phyloP scores from a whole-genome alignment of 1,140 invertebrate species.

The Venturia canescens region DNA sequence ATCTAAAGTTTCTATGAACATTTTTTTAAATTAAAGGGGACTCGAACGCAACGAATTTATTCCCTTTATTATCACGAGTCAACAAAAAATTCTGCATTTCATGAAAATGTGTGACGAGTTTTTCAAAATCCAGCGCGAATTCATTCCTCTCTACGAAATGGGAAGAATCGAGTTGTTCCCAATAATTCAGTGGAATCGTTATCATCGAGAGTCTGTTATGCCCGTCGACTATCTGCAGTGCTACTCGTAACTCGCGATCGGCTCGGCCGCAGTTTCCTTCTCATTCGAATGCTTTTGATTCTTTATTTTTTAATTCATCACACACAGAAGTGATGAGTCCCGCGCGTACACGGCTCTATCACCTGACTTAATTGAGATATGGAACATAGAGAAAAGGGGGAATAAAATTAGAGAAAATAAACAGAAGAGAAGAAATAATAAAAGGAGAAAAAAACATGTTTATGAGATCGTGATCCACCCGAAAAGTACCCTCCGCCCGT shows the following conservation, averaged over 20 bases:
- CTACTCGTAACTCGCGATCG: background rate
- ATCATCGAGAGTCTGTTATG: slow-evolving; percentile 2
- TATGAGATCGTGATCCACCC: slow-evolving; percentile 8
- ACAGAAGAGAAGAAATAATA: background rate
- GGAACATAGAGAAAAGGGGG: slow-evolving; percentile 35
- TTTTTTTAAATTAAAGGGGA: too few relatives aligned
- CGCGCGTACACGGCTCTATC: slow-evolving; percentile 39
- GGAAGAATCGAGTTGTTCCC: background rate
- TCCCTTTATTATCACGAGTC: too few relatives aligned
- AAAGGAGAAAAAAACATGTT: background rate
- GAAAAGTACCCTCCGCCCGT: slow-evolving; percentile 28
- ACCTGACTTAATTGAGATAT: slow-evolving; percentile 45
- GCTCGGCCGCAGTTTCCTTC: background rate
- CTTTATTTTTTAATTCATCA: slow-evolving; percentile 31
- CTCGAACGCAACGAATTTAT: too few relatives aligned
- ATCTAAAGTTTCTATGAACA: too few relatives aligned
- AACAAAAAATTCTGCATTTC: too few relatives aligned
- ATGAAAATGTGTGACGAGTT: background rate
- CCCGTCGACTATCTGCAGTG: background rate
- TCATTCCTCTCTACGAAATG: background rate
- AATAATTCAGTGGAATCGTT: background rate
- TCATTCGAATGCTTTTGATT: background rate
- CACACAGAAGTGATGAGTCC: slow-evolving; percentile 42
- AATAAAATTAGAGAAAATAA: background rate
- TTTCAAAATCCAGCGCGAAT: background rate